phyloP scores from a whole-genome alignment of 2,888 invertebrate genomes.

The Leucophenga maculata region DNA sequence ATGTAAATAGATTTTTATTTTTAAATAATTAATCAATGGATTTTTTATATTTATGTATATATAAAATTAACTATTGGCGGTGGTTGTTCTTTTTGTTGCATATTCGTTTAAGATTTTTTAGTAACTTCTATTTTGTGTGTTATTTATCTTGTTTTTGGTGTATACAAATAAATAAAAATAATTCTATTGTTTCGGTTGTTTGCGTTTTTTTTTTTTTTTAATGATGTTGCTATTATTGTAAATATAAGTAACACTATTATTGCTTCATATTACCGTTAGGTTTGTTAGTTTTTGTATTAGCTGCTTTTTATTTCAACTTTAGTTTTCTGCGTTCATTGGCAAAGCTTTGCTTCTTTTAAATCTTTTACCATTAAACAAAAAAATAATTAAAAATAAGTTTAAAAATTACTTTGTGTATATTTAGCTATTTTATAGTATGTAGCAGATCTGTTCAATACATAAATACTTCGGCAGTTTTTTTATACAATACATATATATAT shows the following conservation, averaged over 20 bases:
- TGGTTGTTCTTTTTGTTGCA: conserved; percentile 49
- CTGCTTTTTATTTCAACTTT: background rate
- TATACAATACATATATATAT: too few relatives aligned
- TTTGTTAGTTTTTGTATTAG: conserved; percentile 6
- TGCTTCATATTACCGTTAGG: conserved; percentile 24
- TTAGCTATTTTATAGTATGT: too few relatives aligned
- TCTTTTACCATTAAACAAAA: too few relatives aligned
- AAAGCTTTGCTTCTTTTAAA: too few relatives aligned
- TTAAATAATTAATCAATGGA: too few relatives aligned
- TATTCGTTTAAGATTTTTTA: conserved; percentile 7
- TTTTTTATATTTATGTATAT: conserved; percentile 16
- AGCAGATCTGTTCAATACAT: too few relatives aligned
- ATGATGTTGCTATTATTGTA: conserved; percentile 24
- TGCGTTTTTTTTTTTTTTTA: background rate
- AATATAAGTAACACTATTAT: conserved; percentile 16
- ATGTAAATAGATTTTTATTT: conserved; percentile 2
- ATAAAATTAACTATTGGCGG: conserved; percentile 59
- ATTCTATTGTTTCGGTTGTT: too few relatives aligned
- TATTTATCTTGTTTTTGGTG: conserved; percentile 36
- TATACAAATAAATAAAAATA: conserved; percentile 17
- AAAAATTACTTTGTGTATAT: too few relatives aligned
- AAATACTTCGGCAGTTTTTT: too few relatives aligned
- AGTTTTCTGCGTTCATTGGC: too few relatives aligned
- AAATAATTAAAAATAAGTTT: too few relatives aligned
- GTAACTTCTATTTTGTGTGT: too few relatives aligned